phyloP scores from a whole-genome alignment of 1,140 invertebrate species.

The Leptinotarsa texana region DNA sequence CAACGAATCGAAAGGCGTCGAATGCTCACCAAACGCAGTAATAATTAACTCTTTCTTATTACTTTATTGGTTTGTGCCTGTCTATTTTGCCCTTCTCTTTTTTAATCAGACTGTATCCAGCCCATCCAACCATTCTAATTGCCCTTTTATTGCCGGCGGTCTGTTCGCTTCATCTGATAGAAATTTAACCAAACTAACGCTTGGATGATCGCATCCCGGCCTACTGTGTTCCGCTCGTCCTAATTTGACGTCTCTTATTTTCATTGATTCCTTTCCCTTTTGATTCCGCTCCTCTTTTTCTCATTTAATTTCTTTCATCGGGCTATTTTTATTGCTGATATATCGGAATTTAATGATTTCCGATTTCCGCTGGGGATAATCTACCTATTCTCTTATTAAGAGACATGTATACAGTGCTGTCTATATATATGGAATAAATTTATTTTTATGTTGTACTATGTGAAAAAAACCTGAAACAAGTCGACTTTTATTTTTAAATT shows the following conservation, averaged over 20 bases:
- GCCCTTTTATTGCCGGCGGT: constrained; percentile 53
- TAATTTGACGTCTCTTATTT: constrained; percentile 45
- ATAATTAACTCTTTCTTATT: constrained; percentile 55
- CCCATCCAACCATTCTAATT: constrained; percentile 53
- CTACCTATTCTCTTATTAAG: background rate
- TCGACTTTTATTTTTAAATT: too few species aligned
- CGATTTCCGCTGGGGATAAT: background rate
- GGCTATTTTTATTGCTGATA: constrained; percentile 15
- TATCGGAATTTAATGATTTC: background rate
- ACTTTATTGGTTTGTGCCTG: constrained; percentile 55
- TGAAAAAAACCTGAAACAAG: too few species aligned
- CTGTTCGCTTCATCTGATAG: constrained; percentile 48
- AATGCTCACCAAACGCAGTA: constrained; percentile 29
- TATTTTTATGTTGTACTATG: too few species aligned
- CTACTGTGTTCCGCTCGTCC: constrained; percentile 33
- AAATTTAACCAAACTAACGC: constrained; percentile 51
- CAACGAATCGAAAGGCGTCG: background rate
- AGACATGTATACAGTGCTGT: background rate
- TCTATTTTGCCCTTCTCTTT: constrained; percentile 54
- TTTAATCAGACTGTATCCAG: constrained; percentile 53
- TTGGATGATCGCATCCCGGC: constrained; percentile 40
- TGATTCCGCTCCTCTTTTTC: constrained; percentile 19
- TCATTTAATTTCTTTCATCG: constrained; percentile 19
- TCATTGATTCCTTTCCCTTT: constrained; percentile 31
- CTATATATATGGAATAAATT: too few species aligned